phyloP scores from a whole-genome alignment of 1,140 invertebrate species.

The Tenebrio molitor region DNA sequence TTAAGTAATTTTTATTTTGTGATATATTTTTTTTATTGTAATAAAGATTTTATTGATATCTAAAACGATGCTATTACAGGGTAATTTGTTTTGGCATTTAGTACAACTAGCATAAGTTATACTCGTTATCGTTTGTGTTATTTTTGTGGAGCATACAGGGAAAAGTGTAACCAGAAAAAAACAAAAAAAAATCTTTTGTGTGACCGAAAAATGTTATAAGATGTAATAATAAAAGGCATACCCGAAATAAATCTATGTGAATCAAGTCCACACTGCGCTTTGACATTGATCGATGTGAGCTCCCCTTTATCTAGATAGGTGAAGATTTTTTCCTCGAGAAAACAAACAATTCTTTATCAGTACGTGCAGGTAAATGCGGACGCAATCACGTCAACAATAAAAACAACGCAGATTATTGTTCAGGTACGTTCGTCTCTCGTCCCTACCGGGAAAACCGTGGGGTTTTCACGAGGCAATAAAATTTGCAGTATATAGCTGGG shows the following conservation, averaged over 20 bases:
- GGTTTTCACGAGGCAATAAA: no score
- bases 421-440: background rate
- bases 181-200: conserved; percentile 48
- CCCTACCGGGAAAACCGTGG: background rate
- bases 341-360: no score
- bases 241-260: conserved; percentile 49
- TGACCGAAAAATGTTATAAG: conserved; percentile 54
- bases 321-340: no score
- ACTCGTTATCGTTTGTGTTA: conserved; percentile 42
- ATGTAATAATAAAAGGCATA: conserved; percentile 46
- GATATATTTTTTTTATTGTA: conserved; percentile 36
- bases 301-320: background rate
- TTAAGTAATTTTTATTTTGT: conserved; percentile 52
- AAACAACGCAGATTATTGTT: background rate
- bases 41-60: conserved; percentile 42
- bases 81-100: conserved; percentile 43
- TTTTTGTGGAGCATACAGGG: conserved; percentile 59
- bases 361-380: background rate
- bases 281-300: conserved; percentile 8
- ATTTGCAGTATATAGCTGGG: no score
- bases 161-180: conserved; percentile 53
- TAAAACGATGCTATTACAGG: conserved; percentile 29
- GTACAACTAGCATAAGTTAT: conserved; percentile 26
- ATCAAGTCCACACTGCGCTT: background rate
- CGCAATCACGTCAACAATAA: background rate